These are phyloP conservation scores for Fragum whitleyi DNA, from an alignment of 2,888 invertebrate species.

Conservation along the genomic window DNA sequence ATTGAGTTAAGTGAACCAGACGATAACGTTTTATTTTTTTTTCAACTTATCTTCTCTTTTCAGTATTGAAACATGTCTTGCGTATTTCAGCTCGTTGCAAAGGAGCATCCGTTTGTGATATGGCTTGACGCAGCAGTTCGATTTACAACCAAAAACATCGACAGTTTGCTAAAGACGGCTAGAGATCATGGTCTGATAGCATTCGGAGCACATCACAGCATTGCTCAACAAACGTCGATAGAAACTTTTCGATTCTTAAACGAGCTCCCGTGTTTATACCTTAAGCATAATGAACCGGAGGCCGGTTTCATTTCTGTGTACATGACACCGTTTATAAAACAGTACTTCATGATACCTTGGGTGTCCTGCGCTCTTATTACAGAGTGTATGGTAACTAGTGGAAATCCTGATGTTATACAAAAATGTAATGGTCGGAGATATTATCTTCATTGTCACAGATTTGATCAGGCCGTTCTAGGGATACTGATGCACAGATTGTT, in stretches of 20 bases:
- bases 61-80: no score
- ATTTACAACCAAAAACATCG: neutral
- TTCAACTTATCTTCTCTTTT: no score
- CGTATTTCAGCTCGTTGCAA: neutral
- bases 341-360: constrained; percentile 10
- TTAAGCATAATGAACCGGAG: neutral
- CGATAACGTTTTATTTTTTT: no score
- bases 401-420: no score
- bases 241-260: neutral
- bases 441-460: neutral
- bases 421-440: neutral
- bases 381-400: neutral
- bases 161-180: neutral
- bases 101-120: neutral
- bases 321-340: neutral
- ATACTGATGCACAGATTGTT: constrained; percentile 4
- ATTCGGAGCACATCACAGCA: neutral
- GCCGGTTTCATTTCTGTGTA: neutral
- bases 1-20: no score
- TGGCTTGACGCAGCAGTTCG: neutral
- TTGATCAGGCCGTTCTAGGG: constrained; percentile 9
- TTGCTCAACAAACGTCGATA: neutral
- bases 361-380: neutral
- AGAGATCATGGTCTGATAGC: neutral
- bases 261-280: neutral